Conservation (phyloP, 2,888 invertebrate species). For the Fragum fragum region DNA sequence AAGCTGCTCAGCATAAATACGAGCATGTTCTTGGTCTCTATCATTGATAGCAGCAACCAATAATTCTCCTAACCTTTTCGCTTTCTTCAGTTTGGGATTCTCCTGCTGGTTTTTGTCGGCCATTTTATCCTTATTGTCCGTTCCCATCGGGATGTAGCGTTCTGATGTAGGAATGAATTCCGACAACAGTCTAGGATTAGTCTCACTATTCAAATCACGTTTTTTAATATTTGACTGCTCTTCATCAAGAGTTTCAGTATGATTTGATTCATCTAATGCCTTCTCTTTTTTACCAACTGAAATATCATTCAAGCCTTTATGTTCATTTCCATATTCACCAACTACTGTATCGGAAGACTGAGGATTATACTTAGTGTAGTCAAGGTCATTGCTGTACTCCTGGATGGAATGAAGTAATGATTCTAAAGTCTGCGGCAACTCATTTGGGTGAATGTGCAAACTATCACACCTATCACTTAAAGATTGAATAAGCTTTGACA, state of each 20-base stretch:
- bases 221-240: neutral
- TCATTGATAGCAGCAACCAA: slow-evolving; percentile 72
- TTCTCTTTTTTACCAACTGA: neutral
- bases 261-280: neutral
- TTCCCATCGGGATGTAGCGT: slow-evolving; percentile 57
- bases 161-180: slow-evolving; percentile 41
- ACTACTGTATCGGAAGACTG: neutral
- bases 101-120: slow-evolving; percentile 14
- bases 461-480: slow-evolving; percentile 54
- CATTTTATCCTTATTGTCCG: slow-evolving; percentile 38
- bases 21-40: slow-evolving; percentile 66
- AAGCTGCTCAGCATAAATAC: slow-evolving; percentile 66
- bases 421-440: slow-evolving; percentile 52
- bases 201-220: neutral
- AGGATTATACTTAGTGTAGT: slow-evolving; percentile 11
- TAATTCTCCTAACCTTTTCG: slow-evolving; percentile 45
- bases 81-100: slow-evolving; percentile 49
- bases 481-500: neutral
- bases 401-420: slow-evolving; percentile 47
- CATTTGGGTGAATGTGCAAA: slow-evolving; percentile 58
- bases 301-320: neutral
- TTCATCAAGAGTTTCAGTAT: neutral
- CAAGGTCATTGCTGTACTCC: slow-evolving; percentile 11
- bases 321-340: neutral
- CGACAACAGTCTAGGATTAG: slow-evolving; percentile 39